Conservation (phyloP, 1,140 invertebrate genomes). For the Lepeophtheirus salmonis region DNA sequence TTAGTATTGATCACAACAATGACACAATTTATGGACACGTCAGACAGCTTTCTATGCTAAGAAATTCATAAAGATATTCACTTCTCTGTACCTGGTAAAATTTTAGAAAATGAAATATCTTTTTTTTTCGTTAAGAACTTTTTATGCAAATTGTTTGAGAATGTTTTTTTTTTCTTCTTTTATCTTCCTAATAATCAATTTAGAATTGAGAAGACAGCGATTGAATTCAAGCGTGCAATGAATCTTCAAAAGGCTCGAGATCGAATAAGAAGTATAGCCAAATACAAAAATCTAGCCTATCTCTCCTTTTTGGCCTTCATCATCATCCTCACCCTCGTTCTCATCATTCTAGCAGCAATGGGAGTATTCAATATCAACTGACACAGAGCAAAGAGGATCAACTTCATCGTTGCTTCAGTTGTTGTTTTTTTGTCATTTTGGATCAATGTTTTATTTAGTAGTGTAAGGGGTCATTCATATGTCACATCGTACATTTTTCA, state of each 20-base stretch:
- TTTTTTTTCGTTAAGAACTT: too few relatives aligned
- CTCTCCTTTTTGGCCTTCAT: not conserved
- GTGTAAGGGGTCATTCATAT: too few relatives aligned
- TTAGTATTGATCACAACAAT: too few relatives aligned
- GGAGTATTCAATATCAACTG: not conserved
- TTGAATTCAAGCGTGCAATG: not conserved
- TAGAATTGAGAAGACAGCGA: not conserved
- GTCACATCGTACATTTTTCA: too few relatives aligned
- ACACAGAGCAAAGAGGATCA: not conserved
- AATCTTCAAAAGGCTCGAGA: not conserved
- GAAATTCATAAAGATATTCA: too few relatives aligned
- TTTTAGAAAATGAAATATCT: too few relatives aligned
- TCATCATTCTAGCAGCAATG: not conserved
- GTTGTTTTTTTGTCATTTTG: too few relatives aligned
- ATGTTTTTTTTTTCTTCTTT: not conserved
- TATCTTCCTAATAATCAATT: not conserved
- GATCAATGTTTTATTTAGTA: too few relatives aligned
- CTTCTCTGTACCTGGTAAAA: too few relatives aligned
- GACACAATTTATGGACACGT: too few relatives aligned
- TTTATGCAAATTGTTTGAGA: not conserved
- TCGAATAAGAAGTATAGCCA: not conserved
- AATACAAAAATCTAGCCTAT: not conserved
- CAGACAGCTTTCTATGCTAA: too few relatives aligned
- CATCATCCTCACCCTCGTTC: not conserved
- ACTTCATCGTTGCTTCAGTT: too few relatives aligned